A percentile compares a stretch with the other conserved stretches of the same genome.
These are phyloP conservation scores for Lepas anatifera DNA, from an alignment of 2,888 invertebrate genomes.

Conservation along the genomic window DNA sequence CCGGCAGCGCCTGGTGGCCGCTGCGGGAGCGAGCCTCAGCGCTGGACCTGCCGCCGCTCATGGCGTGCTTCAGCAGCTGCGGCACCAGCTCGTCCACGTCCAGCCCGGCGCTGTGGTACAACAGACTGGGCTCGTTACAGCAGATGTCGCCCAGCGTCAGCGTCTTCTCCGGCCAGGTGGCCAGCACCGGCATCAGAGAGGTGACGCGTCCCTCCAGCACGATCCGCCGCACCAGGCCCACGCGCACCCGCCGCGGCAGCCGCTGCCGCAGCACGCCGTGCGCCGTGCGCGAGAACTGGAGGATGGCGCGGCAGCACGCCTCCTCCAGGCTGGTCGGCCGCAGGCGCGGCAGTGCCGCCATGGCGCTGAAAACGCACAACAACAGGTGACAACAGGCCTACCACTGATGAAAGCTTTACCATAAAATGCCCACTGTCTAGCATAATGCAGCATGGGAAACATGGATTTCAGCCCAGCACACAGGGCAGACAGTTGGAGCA, in stretches of 20 bases:
- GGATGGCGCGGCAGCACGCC: background rate
- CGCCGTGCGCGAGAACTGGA: background rate
- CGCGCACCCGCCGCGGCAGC: background rate
- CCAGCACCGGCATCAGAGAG: background rate
- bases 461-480: no score
- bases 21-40: background rate
- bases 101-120: background rate
- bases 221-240: background rate
- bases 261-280: background rate
- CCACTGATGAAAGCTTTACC: no score
- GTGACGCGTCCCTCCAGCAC: background rate
- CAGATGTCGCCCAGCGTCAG: background rate
- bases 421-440: no score
- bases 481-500: no score
- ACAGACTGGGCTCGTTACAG: background rate
- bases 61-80: background rate
- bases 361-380: no score
- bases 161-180: background rate
- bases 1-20: background rate
- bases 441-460: no score
- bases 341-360: no score
- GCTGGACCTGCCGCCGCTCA: background rate
- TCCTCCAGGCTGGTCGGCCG: no score
- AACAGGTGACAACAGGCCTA: no score
- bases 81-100: background rate